Percentiles rank a stretch among this genome's conserved stretches.
phyloP scores from a whole-genome alignment of 1,140 invertebrate species.

The Periplaneta americana region DNA sequence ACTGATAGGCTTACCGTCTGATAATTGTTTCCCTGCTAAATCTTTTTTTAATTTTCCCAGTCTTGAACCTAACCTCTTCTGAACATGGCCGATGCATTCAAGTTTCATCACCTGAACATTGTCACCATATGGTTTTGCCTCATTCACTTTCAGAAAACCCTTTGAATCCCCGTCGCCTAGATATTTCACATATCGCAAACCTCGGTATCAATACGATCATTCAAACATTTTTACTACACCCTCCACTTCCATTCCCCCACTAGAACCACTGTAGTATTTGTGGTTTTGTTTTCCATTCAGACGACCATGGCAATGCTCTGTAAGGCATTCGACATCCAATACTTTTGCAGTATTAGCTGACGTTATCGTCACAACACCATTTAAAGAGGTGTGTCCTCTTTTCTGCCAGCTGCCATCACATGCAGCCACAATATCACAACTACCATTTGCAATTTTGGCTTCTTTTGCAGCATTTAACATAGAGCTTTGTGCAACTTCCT shows the following conservation, averaged over 20 bases:
- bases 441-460: slow-evolving; percentile 14
- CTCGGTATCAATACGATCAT: slow-evolving; percentile 19
- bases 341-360: slow-evolving; percentile 17
- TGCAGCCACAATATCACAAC: slow-evolving; percentile 16
- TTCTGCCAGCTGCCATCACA: slow-evolving; percentile 21
- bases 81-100: no score
- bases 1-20: no score
- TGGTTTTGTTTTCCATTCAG: background rate
- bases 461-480: slow-evolving; percentile 16
- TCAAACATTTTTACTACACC: slow-evolving; percentile 22
- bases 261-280: slow-evolving; percentile 22
- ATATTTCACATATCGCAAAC: slow-evolving; percentile 22
- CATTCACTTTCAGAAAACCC: slow-evolving; percentile 18
- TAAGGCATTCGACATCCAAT: slow-evolving; percentile 13
- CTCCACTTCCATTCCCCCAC: slow-evolving; percentile 24
- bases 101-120: slow-evolving; percentile 20
- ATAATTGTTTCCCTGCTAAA: no score
- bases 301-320: slow-evolving; percentile 11
- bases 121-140: slow-evolving; percentile 22
- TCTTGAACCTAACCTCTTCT: slow-evolving; percentile 16
- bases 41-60: slow-evolving; percentile 10
- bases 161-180: slow-evolving; percentile 25
- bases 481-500: background rate
- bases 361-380: slow-evolving; percentile 19
- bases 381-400: slow-evolving; percentile 18